phyloP scores from a whole-genome alignment of 2,888 invertebrate genomes.

The Pimpla rufipes region DNA sequence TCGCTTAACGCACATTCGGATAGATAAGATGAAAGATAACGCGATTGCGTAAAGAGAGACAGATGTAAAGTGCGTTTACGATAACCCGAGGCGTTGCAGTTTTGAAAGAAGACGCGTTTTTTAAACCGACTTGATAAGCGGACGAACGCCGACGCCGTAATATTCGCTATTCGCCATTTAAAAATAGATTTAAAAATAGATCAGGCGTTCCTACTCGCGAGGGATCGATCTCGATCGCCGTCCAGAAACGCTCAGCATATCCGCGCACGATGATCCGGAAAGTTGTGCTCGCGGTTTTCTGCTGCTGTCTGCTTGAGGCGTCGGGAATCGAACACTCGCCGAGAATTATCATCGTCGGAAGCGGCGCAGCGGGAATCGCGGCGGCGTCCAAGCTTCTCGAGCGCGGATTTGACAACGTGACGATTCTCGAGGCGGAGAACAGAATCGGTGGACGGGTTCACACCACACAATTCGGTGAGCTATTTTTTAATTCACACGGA shows the following conservation, averaged over 20 bases:
- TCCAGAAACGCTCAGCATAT: too few species aligned
- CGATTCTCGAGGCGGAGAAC: slow-evolving; percentile 85
- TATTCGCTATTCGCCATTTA: neutral
- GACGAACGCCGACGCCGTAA: neutral
- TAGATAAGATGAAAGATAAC: neutral
- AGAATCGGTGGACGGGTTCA: slow-evolving; percentile 86
- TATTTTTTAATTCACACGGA: neutral
- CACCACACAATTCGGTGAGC: slow-evolving; percentile 84
- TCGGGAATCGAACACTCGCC: slow-evolving; percentile 41
- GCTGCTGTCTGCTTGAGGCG: slow-evolving; percentile 30
- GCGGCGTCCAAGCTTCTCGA: slow-evolving; percentile 86
- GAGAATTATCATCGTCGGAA: slow-evolving; percentile 87
- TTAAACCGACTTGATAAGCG: slow-evolving; percentile 43
- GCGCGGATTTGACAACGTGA: slow-evolving; percentile 85
- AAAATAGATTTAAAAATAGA: neutral
- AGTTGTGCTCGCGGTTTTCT: slow-evolving; percentile 8
- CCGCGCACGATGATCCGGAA: slow-evolving; percentile 45
- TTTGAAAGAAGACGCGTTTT: slow-evolving; percentile 45
- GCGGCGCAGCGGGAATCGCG: slow-evolving; percentile 87
- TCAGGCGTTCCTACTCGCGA: neutral
- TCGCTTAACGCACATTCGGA: neutral
- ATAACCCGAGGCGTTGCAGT: slow-evolving; percentile 35
- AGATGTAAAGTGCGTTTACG: neutral
- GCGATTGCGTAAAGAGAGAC: too few species aligned
- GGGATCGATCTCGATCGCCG: neutral